Evolutionary conservation across 2,888 invertebrate genomes (phyloP), one percentile per base, ranked within the genome.

Genomic region (Sphaeridia pumilis): DNA sequence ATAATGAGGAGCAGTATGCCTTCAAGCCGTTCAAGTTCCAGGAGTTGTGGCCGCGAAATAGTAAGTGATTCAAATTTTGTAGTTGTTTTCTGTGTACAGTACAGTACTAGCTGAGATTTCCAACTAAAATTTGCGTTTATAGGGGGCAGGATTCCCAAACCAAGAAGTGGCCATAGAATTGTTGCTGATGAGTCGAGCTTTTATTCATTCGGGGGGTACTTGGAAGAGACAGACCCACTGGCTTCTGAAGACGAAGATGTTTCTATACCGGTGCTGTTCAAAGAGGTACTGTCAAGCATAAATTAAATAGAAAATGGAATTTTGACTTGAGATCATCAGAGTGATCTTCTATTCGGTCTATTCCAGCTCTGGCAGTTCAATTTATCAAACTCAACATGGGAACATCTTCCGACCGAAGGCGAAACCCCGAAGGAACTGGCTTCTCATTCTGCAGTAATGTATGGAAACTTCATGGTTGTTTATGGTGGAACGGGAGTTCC

Each of bases 401-500:
- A 76, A 57, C 78, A 81, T 68, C 74, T 83, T 54, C 74, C 63
- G 69, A 66, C 78, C 73, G 56, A 73, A 74, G 68, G 77, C 74
- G 61, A 76, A 51, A 78, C 86, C 72, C 93, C 93, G 0, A 78
- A 80, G 53, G 87, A 89, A 71, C 71, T 92, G 57, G 93, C 90
- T 12, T 93, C 93, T 1, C 88, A 86, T 73, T 84, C 89, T 20
- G 80, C 86, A 67, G 76, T 83, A 61, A 77, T 86, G 65, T 77
- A 79, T 68, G 82, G 82, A 56, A 78, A 81, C 70, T 76, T 78
- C 65, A 71, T 93, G 67, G 77, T 92, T 75, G 83, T 90, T 52
- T 87, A 83, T 71, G 93, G 92, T 22, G 93, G 93, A 1, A 92
- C 90, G 21, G 90, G 89, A 2, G 81, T 83, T 53, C 93, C 92